phyloP scores from a whole-genome alignment of 1,140 invertebrate genomes.

The Bacillus rossius region DNA sequence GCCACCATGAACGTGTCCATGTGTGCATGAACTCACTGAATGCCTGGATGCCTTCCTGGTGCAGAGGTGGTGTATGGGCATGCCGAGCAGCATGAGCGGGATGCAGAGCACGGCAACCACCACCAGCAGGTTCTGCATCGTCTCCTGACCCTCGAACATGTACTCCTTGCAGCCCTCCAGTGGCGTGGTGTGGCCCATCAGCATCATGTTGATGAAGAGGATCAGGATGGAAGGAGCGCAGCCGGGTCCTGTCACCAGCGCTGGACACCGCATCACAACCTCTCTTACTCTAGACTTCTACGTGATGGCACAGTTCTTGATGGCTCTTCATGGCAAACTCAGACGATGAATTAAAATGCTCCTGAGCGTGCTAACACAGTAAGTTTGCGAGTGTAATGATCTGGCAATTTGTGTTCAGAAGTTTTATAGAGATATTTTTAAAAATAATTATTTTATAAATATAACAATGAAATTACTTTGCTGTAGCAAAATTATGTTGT shows the following conservation, averaged over 20 bases:
- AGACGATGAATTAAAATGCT: not conserved
- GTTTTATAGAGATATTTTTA: no score
- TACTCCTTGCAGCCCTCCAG: conserved; percentile 53
- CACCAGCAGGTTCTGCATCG: conserved; percentile 68
- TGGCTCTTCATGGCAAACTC: not conserved
- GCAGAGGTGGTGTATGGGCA: conserved; percentile 69
- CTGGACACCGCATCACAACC: no score
- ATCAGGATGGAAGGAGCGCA: conserved; percentile 87
- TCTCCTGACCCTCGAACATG: conserved; percentile 67
- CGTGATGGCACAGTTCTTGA: not conserved
- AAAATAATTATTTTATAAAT: no score
- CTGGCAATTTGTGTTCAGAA: no score
- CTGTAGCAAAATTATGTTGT: no score
- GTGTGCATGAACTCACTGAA: conserved; percentile 25
- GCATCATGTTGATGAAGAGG: conserved; percentile 90
- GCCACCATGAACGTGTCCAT: no score
- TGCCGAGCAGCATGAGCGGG: conserved; percentile 88
- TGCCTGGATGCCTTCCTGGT: conserved; percentile 20
- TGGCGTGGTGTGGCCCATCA: conserved; percentile 52
- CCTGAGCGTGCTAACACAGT: no score
- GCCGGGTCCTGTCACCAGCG: conserved; percentile 37
- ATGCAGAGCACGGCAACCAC: conserved; percentile 74
- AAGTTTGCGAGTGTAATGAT: no score
- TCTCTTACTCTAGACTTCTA: conserved; percentile 31
- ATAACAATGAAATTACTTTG: no score